Base-by-base conservation (phyloP, 2,797 vertebrate species). In the Chanos chanos region DNA sequence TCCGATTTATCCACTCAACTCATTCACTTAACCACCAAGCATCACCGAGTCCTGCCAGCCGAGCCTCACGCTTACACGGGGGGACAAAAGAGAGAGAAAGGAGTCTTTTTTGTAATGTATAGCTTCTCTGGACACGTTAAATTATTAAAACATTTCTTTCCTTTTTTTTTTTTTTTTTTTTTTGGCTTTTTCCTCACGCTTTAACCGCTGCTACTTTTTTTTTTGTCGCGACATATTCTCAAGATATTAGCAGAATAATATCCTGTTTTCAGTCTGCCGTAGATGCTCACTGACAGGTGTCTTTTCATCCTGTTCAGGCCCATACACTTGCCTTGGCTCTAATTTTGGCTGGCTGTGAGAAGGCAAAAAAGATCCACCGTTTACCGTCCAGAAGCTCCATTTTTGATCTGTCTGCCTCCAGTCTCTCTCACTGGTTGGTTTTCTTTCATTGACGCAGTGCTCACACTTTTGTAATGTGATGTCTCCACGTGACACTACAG, bases 11-110 rank as follows among this genome's bases (percentile, higher is more conserved):
- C n/a, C 43, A 48, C 71, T 75, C 76, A 68, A 85, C 71, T 76
- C 86, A 88, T 86, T 63, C 78, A 78, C 80, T 43, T 15, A 72
- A 81, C 64, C 76, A 80, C 77, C 75, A 77, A n/a, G 66, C 69
- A 68, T 72, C 60, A 63, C 61, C 39, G 25, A 43, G 50, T 60
- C 72, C 27, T 43, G 47, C 30, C 58, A 50, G 64, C 75, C 52
- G 68, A 61, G 57, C 58, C 52, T 72, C 53, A 39, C 56, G 31
- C 69, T 81, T 56, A 58, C 53, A 61, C 52, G 55, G 61, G 68
- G 41, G 62, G 28, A 52, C 47, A 5, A 44, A 21, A 49, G 30
- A 16, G 10, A 21, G 19, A 36, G 28, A 21, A 13, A 10, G 16
- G 13, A n/a, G 18, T 7, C n/a, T n/a, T n/a, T n/a, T n/a, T n/a